A percentile compares a stretch with the other conserved stretches of the same genome.
These are phyloP conservation scores for Drosophila cognata DNA, from an alignment of 2,888 invertebrate genomes.

Conservation along the genomic window DNA sequence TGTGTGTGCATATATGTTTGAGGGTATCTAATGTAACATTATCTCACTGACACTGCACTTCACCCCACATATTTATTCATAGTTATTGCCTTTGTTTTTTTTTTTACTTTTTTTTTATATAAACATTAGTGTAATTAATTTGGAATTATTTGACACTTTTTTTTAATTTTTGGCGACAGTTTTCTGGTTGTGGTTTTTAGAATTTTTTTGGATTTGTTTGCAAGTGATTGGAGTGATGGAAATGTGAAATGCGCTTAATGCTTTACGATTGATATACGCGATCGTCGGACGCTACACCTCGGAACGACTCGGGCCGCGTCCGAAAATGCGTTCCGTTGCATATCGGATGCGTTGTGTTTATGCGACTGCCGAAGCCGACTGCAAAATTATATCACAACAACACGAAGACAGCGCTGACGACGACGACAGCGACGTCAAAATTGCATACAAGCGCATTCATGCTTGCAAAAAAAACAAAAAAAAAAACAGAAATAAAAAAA, in stretches of 20 bases:
- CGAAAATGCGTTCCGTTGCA: constrained; percentile 86
- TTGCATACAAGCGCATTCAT: constrained; percentile 76
- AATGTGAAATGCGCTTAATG: constrained; percentile 80
- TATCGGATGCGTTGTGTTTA: constrained; percentile 85
- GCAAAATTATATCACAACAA: constrained; percentile 85
- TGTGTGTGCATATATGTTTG: not conserved
- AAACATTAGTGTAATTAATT: not conserved
- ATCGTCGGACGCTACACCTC: constrained; percentile 86
- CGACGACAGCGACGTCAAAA: constrained; percentile 63
- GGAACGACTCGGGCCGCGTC: constrained; percentile 85
- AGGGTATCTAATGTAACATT: constrained; percentile 4
- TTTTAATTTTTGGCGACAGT: constrained; percentile 18
- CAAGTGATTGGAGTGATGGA: constrained; percentile 55
- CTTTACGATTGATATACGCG: constrained; percentile 84
- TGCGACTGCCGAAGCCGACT: constrained; percentile 84
- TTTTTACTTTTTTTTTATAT: constrained; percentile 4
- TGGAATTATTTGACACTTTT: constrained; percentile 23
- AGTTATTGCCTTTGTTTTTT: constrained; percentile 3
- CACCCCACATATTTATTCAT: constrained; percentile 4
- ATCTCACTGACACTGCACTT: constrained; percentile 17
- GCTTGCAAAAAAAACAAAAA: constrained; percentile 49
- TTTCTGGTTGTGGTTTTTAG: constrained; percentile 5
- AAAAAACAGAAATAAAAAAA: constrained; percentile 13
- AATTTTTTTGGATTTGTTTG: constrained; percentile 47
- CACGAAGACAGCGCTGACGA: constrained; percentile 72